phyloP scores from a whole-genome alignment of 2,888 invertebrate genomes.

The Chymomyza fuscimana region DNA sequence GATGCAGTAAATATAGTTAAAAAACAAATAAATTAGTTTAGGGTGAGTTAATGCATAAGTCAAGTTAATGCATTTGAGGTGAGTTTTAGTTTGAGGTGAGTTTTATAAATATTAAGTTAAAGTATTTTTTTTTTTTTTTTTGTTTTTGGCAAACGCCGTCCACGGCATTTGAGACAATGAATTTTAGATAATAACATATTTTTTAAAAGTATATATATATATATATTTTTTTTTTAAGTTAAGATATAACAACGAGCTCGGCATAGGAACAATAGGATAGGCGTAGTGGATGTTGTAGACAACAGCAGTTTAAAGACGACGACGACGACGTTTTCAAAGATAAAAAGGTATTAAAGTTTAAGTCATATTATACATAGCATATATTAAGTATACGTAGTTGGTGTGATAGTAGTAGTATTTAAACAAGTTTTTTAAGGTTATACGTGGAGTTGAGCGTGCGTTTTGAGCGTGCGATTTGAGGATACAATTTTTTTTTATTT shows the following conservation, averaged over 20 bases:
- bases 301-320: not conserved
- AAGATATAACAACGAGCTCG: too few relatives aligned
- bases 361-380: not conserved
- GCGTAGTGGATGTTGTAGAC: not conserved
- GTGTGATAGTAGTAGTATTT: not conserved
- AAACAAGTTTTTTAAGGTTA: not conserved
- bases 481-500: not conserved
- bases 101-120: not conserved
- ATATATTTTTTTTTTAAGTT: too few relatives aligned
- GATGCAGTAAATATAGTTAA: not conserved
- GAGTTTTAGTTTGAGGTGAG: not conserved
- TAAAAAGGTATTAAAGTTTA: not conserved
- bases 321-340: not conserved
- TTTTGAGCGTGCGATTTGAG: conserved; percentile 2
- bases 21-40: too few relatives aligned
- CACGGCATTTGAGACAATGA: conserved; percentile 32
- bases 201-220: not conserved
- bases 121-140: not conserved
- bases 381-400: not conserved
- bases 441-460: not conserved
- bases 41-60: not conserved
- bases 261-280: not conserved
- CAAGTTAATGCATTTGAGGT: not conserved
- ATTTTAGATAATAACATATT: conserved; percentile 20
- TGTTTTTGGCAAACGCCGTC: conserved; percentile 18